These are phyloP conservation scores for Fragum sueziense DNA, from an alignment of 2,888 invertebrate species.

Conservation along the genomic window DNA sequence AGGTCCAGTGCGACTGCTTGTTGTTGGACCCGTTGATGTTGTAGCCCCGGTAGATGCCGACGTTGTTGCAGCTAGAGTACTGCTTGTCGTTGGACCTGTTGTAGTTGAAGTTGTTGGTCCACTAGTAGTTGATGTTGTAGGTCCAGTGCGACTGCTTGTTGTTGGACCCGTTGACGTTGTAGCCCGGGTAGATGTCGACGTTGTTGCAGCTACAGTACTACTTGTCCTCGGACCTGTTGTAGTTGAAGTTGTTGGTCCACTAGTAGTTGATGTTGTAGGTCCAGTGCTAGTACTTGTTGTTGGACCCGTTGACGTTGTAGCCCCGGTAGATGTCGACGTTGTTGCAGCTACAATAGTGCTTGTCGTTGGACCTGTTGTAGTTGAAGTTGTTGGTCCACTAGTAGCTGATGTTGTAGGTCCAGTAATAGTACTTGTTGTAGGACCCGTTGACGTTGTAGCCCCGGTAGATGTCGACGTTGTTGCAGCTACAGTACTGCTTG, in stretches of 20 bases:
- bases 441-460: background rate
- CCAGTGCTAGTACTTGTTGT: background rate
- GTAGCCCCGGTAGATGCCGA: background rate
- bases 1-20: background rate
- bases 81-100: background rate
- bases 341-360: no score
- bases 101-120: background rate
- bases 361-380: no score
- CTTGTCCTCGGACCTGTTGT: constrained; percentile 21
- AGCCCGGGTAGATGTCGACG: background rate
- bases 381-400: background rate
- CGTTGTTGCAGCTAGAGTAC: background rate
- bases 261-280: constrained; percentile 15
- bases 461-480: background rate
- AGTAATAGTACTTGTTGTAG: constrained; percentile 9
- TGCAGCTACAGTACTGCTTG: background rate
- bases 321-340: no score
- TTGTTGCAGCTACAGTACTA: constrained; percentile 2
- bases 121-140: no score
- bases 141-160: background rate
- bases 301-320: background rate
- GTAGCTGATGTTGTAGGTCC: background rate
- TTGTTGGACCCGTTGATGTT: background rate
- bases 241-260: constrained; percentile 9
- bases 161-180: constrained; percentile 1